A percentile compares a stretch with the other conserved stretches of the same genome.
Evolutionary conservation across 2,113 vertebrate genomes (phyloP).

Genomic region (Poecile atricapillus): DNA sequence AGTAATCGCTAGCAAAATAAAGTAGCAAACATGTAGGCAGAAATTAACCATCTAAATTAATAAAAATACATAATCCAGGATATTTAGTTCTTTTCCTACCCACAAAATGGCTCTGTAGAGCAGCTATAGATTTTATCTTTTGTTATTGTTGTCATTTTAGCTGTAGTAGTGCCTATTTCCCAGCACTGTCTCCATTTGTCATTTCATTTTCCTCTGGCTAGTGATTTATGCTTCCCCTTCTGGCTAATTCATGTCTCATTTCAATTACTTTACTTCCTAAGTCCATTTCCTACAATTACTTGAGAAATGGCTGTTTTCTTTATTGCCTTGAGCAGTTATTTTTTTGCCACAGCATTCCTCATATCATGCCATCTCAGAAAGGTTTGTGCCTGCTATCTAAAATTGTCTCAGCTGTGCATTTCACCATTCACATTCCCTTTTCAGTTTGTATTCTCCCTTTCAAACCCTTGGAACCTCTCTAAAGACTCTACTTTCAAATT

Average conservation of each 20-base stretch:
- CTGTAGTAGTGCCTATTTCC: neutral
- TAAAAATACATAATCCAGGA: neutral
- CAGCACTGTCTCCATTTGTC: neutral
- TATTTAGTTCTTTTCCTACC: neutral
- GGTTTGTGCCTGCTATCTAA: neutral
- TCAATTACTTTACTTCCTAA: conserved; percentile 20
- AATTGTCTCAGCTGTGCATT: neutral
- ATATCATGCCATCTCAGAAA: neutral
- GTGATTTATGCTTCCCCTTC: conserved; percentile 8
- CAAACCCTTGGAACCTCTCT: neutral
- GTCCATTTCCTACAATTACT: neutral
- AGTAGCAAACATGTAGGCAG: neutral
- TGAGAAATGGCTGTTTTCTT: neutral
- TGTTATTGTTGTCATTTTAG: neutral
- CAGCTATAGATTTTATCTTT: neutral
- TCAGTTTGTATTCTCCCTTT: neutral
- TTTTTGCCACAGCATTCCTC: neutral
- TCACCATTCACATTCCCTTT: neutral
- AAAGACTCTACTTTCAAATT: neutral
- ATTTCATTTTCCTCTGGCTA: neutral
- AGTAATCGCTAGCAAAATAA: neutral
- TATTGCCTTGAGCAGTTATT: neutral
- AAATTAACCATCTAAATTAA: neutral
- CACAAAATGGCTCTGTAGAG: neutral
- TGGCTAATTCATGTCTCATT: neutral